These are phyloP conservation scores for Esox masquinongy DNA, from an alignment of 2,797 vertebrate genomes.

Conservation along the genomic window DNA sequence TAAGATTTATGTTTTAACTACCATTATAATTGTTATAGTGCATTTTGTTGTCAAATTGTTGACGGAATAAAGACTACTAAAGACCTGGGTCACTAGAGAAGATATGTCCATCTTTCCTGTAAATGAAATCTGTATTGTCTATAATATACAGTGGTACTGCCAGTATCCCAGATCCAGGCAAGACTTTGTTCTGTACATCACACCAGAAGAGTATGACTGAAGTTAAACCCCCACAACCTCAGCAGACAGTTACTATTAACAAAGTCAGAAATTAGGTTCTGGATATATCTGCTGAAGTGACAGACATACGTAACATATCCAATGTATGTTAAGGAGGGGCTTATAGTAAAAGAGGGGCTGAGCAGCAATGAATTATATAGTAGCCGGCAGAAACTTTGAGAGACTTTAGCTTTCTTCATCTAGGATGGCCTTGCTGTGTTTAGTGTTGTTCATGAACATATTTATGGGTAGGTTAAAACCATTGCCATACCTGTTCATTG, in stretches of 20 bases:
- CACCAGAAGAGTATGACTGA: background rate
- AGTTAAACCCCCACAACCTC: background rate
- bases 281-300: too few relatives aligned
- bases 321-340: background rate
- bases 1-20: too few relatives aligned
- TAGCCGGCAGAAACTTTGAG: background rate
- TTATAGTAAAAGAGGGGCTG: background rate
- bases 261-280: background rate
- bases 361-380: background rate
- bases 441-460: constrained; percentile 19
- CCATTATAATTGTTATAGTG: background rate
- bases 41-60: background rate
- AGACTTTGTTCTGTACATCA: constrained; percentile 16
- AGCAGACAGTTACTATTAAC: background rate
- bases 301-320: background rate
- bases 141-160: constrained; percentile 33
- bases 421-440: background rate
- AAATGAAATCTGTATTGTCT: background rate
- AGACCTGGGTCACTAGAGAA: background rate
- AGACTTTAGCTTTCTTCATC: background rate
- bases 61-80: background rate
- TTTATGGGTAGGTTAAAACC: background rate
- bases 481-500: background rate
- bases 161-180: constrained; percentile 28
- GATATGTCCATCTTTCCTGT: background rate